Base-by-base conservation (phyloP, 2,113 vertebrate genomes). In the Ascaphus truei region DNA sequence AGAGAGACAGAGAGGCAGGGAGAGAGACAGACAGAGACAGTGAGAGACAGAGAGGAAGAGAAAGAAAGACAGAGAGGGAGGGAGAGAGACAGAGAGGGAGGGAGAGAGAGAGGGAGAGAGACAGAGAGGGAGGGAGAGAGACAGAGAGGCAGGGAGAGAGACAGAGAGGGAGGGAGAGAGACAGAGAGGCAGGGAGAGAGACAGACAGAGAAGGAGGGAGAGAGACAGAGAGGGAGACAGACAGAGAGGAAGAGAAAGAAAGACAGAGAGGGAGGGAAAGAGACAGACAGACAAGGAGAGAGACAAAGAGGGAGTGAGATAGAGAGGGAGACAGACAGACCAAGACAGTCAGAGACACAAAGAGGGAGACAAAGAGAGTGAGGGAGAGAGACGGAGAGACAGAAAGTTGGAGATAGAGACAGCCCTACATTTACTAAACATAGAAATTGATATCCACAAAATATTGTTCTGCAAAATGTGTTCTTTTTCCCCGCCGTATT, bases 371-470 rank as follows among this genome's bases (percentile, higher is more conserved):
- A 31, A 7, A 20, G 11, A 8, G 1, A 31, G 22, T 10, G 1
- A 8, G 16, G 0, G 1, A 0, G 3, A 0, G 2, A n/a, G 37
- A n/a, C 4, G 0, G 27, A 7, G 33, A 41, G n/a, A 9, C 8
- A 1, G 0, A 6, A 2, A 0, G 12, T 34, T n/a, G 11, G 0
- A 0, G 12, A 3, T 4, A 23, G 3, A 18, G 1, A 31, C 3
- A 1, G 1, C 33, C 33, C 33, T 12, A 8, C 33, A n/a, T n/a
- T n/a, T n/a, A n/a, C n/a, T n/a, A n/a, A n/a, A n/a, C n/a, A n/a
- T n/a, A n/a, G n/a, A n/a, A n/a, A n/a, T n/a, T n/a, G n/a, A n/a
- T n/a, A n/a, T n/a, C n/a, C n/a, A n/a, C n/a, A n/a, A n/a, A n/a
- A n/a, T n/a, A n/a, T n/a, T n/a, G n/a, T n/a, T n/a, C n/a, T n/a